phyloP scores from a whole-genome alignment of 2,797 vertebrate genomes.

The Oryzias dopingdopingensis region DNA sequence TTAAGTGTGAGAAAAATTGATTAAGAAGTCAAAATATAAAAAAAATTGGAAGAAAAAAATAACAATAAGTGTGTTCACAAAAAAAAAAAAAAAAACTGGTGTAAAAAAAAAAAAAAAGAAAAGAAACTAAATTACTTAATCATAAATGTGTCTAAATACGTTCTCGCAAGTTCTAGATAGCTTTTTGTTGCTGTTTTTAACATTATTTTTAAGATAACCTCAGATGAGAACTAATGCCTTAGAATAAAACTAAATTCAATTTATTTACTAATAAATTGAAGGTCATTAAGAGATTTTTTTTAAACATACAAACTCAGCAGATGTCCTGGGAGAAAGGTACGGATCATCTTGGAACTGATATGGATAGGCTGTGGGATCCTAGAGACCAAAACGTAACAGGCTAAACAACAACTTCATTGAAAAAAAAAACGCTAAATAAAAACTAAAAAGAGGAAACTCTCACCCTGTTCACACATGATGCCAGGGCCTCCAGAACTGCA shows the following conservation, averaged over 20 bases:
- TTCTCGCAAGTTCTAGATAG: no score
- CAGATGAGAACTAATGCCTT: no score
- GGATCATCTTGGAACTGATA: constrained; percentile 91
- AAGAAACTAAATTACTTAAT: no score
- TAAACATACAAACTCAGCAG: constrained; percentile 80
- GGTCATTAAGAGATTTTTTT: background rate
- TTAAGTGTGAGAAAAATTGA: no score
- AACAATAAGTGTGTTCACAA: no score
- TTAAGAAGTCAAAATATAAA: no score
- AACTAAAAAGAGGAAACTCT: constrained; percentile 32
- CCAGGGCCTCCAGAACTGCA: constrained; percentile 87
- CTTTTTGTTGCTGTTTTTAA: no score
- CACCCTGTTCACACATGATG: constrained; percentile 86
- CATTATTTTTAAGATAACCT: no score
- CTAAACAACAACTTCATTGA: background rate
- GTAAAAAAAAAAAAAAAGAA: no score
- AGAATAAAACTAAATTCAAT: background rate
- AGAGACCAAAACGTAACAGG: background rate
- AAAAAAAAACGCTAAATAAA: background rate
- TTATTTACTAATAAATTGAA: background rate
- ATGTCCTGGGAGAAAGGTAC: constrained; percentile 82
- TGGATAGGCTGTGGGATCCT: constrained; percentile 86
- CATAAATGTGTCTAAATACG: no score
- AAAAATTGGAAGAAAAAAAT: no score
- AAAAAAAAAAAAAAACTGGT: no score